Evolutionary conservation across 2,888 invertebrate genomes (phyloP), one percentile per base, ranked within the genome.

Genomic region (Scotopteryx bipunctaria): DNA sequence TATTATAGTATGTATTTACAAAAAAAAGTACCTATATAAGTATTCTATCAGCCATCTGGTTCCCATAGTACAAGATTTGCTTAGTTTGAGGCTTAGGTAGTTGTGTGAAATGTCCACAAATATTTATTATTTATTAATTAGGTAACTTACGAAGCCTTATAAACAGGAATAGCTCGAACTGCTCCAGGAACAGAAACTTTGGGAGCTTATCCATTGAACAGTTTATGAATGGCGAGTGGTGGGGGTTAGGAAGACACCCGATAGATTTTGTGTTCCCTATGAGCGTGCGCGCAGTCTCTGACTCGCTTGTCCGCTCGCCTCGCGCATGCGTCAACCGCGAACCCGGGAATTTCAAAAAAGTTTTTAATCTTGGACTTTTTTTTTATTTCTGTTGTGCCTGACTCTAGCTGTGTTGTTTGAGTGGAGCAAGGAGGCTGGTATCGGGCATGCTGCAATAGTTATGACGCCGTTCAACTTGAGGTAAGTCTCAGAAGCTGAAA

Each of bases 211-310:
- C 44, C 57, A 85, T 83, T 85, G 76, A 85, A 66, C 60, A 64
- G 76, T 86, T 86, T 82, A 87, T 87, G 85, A 86, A 87, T 87
- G 83, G 68, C 60, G 52, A 60, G 73, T 80, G 85, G 88, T 73
- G 86, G 86, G 80, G 86, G 73, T 58, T 65, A 66, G 71, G 79
- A 75, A 75, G 79, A 41, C 55, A 59, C 55, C 50, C 60, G 57
- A 51, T 47, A 76, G 64, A 40, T 68, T n/a, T n/a, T 58, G 66
- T 60, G 61, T 63, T 64, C 64, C 35, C 73, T 56, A 68, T 64
- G 82, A 80, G 80, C 65, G 73, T 56, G 55, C 59, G 61, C 67
- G 69, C 67, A 64, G 64, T 65, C 67, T 48, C 58, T 60, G 55
- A 45, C 63, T 69, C 73, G 46, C 25, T 64, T 60, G 62, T 60